phyloP scores from a whole-genome alignment of 2,113 vertebrate species.

The Neodontobutis hainanensis region DNA sequence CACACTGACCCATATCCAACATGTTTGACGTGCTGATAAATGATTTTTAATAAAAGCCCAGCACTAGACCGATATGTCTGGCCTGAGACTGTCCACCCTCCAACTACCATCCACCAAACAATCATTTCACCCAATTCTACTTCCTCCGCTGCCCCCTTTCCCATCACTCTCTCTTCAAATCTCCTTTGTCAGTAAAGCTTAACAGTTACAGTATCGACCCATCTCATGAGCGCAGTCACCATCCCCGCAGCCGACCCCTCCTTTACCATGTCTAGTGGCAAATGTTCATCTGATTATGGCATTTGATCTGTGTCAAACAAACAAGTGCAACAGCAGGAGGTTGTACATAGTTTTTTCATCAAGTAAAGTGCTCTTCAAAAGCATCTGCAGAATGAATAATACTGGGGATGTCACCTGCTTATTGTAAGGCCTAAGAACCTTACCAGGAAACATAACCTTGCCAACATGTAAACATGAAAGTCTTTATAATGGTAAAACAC shows the following conservation, averaged over 20 bases:
- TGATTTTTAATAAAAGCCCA: conserved; percentile 55
- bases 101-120: conserved; percentile 21
- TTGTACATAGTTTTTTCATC: conserved; percentile 60
- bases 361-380: conserved; percentile 65
- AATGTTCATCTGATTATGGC: conserved; percentile 69
- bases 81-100: conserved; percentile 5
- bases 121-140: conserved; percentile 41
- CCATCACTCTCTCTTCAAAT: conserved; percentile 31
- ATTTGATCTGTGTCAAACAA: conserved; percentile 60
- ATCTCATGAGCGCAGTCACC: conserved; percentile 34
- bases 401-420: conserved; percentile 45
- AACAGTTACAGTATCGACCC: conserved; percentile 26
- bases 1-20: conserved; percentile 40
- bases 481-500: conserved; percentile 56
- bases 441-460: conserved; percentile 55
- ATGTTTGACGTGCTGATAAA: conserved; percentile 51
- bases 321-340: conserved; percentile 53
- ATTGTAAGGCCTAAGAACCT: conserved; percentile 64
- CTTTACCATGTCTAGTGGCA: conserved; percentile 24
- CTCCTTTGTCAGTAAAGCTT: conserved; percentile 15
- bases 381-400: conserved; percentile 49
- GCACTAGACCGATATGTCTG: conserved; percentile 32
- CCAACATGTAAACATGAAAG: conserved; percentile 50
- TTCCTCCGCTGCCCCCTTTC: conserved; percentile 53
- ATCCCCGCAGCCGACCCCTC: conserved; percentile 13